Conservation (phyloP, 2,797 vertebrate genomes). For the Xiphorhynchus erythropygius region DNA sequence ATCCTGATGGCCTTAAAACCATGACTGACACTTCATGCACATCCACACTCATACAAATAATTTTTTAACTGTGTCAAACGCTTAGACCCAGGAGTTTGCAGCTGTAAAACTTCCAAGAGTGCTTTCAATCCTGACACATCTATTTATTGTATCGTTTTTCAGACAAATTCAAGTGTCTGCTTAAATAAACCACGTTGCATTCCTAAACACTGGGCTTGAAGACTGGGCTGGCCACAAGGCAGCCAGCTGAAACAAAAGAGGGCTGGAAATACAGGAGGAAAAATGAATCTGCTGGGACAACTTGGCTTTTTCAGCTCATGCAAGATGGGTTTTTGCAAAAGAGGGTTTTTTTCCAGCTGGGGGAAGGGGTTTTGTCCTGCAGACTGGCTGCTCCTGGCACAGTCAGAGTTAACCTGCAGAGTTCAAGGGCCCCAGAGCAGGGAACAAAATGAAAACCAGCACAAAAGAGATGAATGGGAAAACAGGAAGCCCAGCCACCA, state of each 20-base stretch:
- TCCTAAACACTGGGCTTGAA: neutral
- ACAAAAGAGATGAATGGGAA: neutral
- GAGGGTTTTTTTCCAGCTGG: neutral
- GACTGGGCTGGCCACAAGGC: neutral
- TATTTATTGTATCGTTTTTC: neutral
- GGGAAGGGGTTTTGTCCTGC: neutral
- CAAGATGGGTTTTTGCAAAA: neutral
- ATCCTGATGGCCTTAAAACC: too few species aligned
- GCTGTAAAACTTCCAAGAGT: neutral
- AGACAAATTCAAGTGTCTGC: neutral
- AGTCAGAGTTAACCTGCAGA: neutral
- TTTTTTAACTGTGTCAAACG: neutral
- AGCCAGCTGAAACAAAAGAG: neutral
- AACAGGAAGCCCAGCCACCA: conserved; percentile 20
- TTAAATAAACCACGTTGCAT: neutral
- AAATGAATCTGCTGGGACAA: neutral
- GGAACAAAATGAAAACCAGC: neutral
- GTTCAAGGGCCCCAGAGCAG: neutral
- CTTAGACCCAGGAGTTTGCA: neutral
- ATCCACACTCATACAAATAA: neutral
- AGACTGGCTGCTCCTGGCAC: neutral
- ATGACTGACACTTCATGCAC: neutral
- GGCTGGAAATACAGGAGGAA: neutral
- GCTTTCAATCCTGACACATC: neutral
- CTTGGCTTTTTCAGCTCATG: neutral